Evolutionary conservation across 2,797 vertebrate species (phyloP).

Genomic region (Sebastes taczanowskii): DNA sequence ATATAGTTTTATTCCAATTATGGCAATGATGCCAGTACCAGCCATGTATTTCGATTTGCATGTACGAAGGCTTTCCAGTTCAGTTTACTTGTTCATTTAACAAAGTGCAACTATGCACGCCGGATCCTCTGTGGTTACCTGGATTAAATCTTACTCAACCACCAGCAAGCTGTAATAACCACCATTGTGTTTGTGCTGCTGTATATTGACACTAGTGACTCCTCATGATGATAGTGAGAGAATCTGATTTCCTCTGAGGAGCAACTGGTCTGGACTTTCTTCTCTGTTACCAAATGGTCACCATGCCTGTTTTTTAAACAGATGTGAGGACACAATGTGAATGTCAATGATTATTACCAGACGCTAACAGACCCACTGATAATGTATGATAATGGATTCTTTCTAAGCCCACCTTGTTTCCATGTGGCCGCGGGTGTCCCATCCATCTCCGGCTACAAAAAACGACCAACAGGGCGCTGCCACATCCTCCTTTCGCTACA

Average conservation of each 20-base stretch:
- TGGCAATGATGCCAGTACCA: not conserved
- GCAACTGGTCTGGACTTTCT: not conserved
- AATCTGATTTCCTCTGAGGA: not conserved
- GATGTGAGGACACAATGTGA: not conserved
- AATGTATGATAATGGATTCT: slow-evolving; percentile 14
- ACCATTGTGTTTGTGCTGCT: not conserved
- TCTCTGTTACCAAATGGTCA: not conserved
- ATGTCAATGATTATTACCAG: not conserved
- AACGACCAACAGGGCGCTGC: not conserved
- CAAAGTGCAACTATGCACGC: not conserved
- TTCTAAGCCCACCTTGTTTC: not conserved
- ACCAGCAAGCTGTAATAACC: not conserved
- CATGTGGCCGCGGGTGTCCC: not conserved
- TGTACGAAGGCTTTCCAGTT: not conserved
- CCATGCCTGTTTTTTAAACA: not conserved
- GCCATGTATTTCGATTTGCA: not conserved
- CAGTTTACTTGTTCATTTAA: not conserved
- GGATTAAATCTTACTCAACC: not conserved
- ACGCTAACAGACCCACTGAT: not conserved
- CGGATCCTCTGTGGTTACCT: not conserved
- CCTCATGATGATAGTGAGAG: not conserved
- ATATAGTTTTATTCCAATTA: not conserved
- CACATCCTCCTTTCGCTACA: not conserved
- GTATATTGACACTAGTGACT: not conserved
- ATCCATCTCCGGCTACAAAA: not conserved